phyloP scores from a whole-genome alignment of 2,888 invertebrate genomes.

The Barypeithes pellucidus region DNA sequence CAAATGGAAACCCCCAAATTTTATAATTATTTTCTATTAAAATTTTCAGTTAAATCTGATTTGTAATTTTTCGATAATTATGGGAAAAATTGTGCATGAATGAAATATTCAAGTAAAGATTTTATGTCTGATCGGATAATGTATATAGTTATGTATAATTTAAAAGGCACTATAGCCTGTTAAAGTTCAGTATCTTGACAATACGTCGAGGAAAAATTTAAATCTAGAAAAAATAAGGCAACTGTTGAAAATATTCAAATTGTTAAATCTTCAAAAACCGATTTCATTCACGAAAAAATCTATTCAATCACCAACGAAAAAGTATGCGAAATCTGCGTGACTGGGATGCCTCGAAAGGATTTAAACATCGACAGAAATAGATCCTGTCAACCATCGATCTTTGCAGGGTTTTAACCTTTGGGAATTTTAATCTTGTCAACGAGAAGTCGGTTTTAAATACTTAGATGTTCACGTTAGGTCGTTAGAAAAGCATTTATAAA shows the following conservation, averaged over 20 bases:
- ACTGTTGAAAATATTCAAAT: background rate
- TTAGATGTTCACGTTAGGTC: conserved; percentile 17
- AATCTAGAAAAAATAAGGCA: too few relatives aligned
- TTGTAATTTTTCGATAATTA: too few relatives aligned
- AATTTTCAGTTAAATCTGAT: too few relatives aligned
- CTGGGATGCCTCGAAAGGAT: conserved; percentile 22
- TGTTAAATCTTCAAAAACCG: background rate
- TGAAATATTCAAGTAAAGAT: too few relatives aligned
- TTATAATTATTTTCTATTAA: too few relatives aligned
- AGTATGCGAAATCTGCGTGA: conserved; percentile 28
- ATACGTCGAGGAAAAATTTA: too few relatives aligned
- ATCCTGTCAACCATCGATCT: conserved; percentile 39
- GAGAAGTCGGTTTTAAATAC: conserved; percentile 31
- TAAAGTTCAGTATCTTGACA: too few relatives aligned
- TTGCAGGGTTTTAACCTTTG: conserved; percentile 33
- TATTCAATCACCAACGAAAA: conserved; percentile 20
- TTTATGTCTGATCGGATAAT: too few relatives aligned
- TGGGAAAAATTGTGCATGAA: too few relatives aligned
- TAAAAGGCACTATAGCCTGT: too few relatives aligned
- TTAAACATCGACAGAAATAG: conserved; percentile 35
- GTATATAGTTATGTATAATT: too few relatives aligned
- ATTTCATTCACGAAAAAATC: conserved; percentile 17
- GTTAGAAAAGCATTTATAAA: conserved; percentile 3
- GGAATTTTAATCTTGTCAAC: conserved; percentile 39
- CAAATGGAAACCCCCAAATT: too few relatives aligned